Evolutionary conservation across 2,888 invertebrate species (phyloP).

Genomic region (Philereme vetulata): DNA sequence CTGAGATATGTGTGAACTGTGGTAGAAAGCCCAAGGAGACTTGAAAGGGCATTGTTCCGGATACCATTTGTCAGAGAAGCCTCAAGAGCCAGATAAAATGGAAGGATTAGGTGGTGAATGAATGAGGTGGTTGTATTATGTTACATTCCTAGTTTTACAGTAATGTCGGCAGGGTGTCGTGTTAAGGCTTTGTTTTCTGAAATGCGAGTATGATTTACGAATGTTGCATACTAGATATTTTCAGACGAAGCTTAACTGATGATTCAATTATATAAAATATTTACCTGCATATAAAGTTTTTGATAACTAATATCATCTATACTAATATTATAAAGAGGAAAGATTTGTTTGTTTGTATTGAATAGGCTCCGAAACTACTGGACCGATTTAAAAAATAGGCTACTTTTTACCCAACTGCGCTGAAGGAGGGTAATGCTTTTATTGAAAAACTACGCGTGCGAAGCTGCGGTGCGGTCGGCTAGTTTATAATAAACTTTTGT

Average conservation of each 20-base stretch:
- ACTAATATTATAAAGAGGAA: too few species aligned
- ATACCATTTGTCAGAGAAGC: conserved; percentile 59
- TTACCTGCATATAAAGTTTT: too few species aligned
- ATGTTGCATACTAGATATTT: conserved; percentile 4
- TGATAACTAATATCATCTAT: too few species aligned
- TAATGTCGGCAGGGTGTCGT: conserved; percentile 26
- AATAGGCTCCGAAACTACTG: too few species aligned
- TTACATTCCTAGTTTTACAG: conserved; percentile 44
- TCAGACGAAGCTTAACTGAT: background rate
- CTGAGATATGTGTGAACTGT: conserved; percentile 41
- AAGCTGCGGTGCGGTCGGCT: too few species aligned
- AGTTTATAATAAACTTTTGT: too few species aligned
- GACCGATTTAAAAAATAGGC: too few species aligned
- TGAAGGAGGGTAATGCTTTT: too few species aligned
- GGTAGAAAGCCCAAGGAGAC: conserved; percentile 48
- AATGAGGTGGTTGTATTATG: conserved; percentile 44
- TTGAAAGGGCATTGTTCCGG: conserved; percentile 46
- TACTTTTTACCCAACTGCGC: too few species aligned
- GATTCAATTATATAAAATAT: background rate
- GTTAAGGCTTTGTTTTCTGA: conserved; percentile 3
- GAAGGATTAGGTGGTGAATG: conserved; percentile 50
- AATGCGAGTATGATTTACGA: conserved; percentile 8
- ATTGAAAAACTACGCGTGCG: too few species aligned
- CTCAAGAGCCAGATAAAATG: conserved; percentile 63
- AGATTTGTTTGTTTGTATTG: too few species aligned